A percentile compares a stretch with the other conserved stretches of the same genome.
These are phyloP conservation scores for Metallyticus violacea DNA, from an alignment of 2,888 invertebrate species.

Conservation along the genomic window DNA sequence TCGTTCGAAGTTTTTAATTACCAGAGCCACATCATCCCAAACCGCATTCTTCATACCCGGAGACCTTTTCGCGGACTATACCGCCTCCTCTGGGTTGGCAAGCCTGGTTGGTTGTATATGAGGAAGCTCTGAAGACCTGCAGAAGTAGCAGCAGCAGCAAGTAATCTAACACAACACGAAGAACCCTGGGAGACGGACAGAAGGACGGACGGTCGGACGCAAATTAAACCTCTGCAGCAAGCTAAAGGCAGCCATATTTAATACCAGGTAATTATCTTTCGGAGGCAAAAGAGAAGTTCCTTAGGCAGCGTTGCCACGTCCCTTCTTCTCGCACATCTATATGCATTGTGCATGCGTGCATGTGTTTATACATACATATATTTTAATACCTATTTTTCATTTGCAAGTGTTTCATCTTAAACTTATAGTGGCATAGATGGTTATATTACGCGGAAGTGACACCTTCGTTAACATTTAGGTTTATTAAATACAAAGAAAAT, in stretches of 20 bases:
- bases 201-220: conserved; percentile 19
- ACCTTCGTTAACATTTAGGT: background rate
- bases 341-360: background rate
- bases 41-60: background rate
- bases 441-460: background rate
- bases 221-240: conserved; percentile 27
- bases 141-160: background rate
- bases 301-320: conserved; percentile 18
- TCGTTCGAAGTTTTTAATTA: background rate
- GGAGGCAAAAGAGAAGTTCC: conserved; percentile 22
- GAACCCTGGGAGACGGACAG: background rate
- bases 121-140: background rate
- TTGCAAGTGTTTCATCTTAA: background rate
- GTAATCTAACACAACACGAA: background rate
- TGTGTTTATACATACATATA: background rate
- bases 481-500: background rate
- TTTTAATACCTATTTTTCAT: background rate
- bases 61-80: background rate
- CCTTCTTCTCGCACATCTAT: background rate
- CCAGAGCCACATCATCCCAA: background rate
- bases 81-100: background rate
- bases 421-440: no score
- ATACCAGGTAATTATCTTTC: conserved; percentile 33
- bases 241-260: conserved; percentile 32
- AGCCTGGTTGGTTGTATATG: background rate